These are phyloP conservation scores for Caenorhabditis sp. DNA, from an alignment of 2,888 invertebrate genomes.

Conservation along the genomic window DNA sequence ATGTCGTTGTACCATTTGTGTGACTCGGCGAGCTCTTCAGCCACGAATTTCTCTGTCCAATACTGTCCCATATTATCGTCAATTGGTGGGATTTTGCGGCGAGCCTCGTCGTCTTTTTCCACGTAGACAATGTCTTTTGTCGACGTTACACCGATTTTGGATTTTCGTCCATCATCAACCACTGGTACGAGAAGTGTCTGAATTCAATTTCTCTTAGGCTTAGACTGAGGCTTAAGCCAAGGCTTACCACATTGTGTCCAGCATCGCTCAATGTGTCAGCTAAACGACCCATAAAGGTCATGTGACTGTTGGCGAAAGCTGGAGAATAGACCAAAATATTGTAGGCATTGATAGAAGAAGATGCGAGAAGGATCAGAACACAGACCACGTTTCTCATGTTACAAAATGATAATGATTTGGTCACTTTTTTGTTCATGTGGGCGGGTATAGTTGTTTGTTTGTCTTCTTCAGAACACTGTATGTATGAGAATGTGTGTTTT, in stretches of 20 bases:
- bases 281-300: slow-evolving; percentile 40
- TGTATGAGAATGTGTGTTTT: too few relatives aligned
- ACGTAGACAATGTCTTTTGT: not conserved
- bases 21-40: not conserved
- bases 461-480: too few relatives aligned
- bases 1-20: slow-evolving; percentile 1
- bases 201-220: too few relatives aligned
- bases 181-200: not conserved
- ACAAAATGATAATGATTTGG: not conserved
- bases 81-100: not conserved
- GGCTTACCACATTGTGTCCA: slow-evolving; percentile 48
- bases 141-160: not conserved
- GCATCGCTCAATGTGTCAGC: slow-evolving; percentile 40
- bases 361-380: not conserved
- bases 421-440: too few relatives aligned
- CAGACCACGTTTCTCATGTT: not conserved
- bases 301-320: slow-evolving; percentile 38
- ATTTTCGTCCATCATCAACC: not conserved
- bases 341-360: not conserved
- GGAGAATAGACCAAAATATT: slow-evolving; percentile 46
- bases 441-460: too few relatives aligned
- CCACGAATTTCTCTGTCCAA: slow-evolving; percentile 1
- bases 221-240: too few relatives aligned
- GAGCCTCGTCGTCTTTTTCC: not conserved
- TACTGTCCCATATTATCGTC: slow-evolving; percentile 6